Evolutionary conservation across 2,888 invertebrate species (phyloP), one percentile per base, ranked within the genome.

Genomic region (Cryptophagus acutangulus): DNA sequence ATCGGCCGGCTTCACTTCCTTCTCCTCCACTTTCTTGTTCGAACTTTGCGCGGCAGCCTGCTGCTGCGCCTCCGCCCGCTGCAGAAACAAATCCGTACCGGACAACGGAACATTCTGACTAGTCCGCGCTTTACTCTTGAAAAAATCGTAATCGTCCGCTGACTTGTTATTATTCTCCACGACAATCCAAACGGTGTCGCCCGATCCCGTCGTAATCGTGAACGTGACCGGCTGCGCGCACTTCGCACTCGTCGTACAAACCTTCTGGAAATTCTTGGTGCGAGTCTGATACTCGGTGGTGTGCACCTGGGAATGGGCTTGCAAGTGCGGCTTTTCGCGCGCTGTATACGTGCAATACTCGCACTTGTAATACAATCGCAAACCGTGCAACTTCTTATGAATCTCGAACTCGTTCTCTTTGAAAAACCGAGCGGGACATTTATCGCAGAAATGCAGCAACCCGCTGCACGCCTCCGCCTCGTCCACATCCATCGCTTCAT

Each of bases 371-470:
- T 77, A 71, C 46, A 80, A 71, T 35, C 76, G 69, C 17, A 76
- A 71, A 38, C 78, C 75, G 62, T 88, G 87, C 60, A 82, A 83
- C 17, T 81, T 76, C 46, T 79, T 70, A 59, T 92, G 91, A 43
- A 81, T 79, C 40, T 76, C 74, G 39, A 86, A 71, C 64, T 91
- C 90, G 55, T 77, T 78, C 48, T 81, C 81, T 51, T 80, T 81
- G 45, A 88, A 78, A 69, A 82, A 92, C 61, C 90, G 77, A 0
- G 90, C 87, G 1, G 91, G 91, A 65, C 91, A 92, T 53, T 83
- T 80, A 43, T 78, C 75, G 65, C 91, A 92, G 61, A 86, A 88
- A 58, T 81, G 81, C 39, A 88, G 64, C 3, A 74, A 62, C 9
- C 6, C 9, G 5, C 6, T 20, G 5, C 10, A 4, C 12, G 26